Evolutionary conservation across 1,140 invertebrate species (phyloP), one percentile per base, ranked within the genome.

Genomic region (Drosophila parabipectinata): DNA sequence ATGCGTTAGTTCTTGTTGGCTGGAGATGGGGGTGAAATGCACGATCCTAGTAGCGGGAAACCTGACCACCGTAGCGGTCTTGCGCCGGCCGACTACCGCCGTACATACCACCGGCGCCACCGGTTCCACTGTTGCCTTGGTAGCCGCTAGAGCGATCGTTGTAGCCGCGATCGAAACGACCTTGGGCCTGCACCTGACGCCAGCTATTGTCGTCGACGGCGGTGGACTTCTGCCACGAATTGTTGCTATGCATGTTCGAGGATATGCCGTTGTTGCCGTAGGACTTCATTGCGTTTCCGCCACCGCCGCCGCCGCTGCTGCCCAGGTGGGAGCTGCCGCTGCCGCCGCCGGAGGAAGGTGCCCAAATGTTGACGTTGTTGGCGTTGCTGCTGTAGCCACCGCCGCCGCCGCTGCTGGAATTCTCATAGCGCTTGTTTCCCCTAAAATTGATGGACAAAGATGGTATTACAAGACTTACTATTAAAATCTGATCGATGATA

Each of bases 141-240:
- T 88, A 88, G 41, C 90, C 85, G 39, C 80, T 73, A 2, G 87
- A 82, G 10, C 91, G 88, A 59, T 92, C 91, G 63, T 90, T 92
- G 48, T 91, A 92, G 9, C 77, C 80, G 28, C 91, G 87, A 67
- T 92, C 91, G 30, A 91, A 92, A 10, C 91, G 90, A 15, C 84
- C 81, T 48, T 90, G 88, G 7, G 78, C 54, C 32, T 74, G 73
- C 48, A 90, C 61, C 4, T 74, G 75, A 6, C 91, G 87, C 88
- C 91, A 91, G 56, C 59, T 66, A 56, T 79, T 83, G 39, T 92
- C 91, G 10, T 92, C 87, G 5, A 88, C 62, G 21, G 73, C 39
- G 0, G 74, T 32, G 0, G 90, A 85, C 34, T 91, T 91, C 4
- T 78, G 81, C 91, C 90, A 91, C 24, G 83, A 91, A 51, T 84